A percentile compares a stretch with the other conserved stretches of the same genome.
These are phyloP conservation scores for Candidula unifasciata DNA, from an alignment of 2,888 invertebrate species.

Conservation along the genomic window DNA sequence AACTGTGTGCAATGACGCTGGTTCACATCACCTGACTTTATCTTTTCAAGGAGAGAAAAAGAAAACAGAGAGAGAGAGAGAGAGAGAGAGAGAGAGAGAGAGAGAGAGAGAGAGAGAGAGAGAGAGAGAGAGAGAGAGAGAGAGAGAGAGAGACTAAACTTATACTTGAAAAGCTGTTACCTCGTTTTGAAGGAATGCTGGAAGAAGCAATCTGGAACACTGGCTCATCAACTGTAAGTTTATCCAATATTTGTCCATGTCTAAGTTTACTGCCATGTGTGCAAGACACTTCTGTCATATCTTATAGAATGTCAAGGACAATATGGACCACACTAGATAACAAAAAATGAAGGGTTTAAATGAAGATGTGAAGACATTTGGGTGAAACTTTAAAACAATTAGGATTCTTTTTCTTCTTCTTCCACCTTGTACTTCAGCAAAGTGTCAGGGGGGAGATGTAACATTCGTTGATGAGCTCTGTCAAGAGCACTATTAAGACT, in stretches of 20 bases:
- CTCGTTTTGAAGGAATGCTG: background rate
- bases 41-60: background rate
- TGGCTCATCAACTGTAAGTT: slow-evolving; percentile 9
- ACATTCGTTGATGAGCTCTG: no score
- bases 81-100: no score
- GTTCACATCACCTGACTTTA: no score
- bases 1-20: no score
- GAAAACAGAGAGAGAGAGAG: background rate
- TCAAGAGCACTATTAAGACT: no score
- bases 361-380: background rate
- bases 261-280: background rate
- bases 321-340: background rate
- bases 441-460: no score
- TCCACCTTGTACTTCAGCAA: no score
- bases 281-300: slow-evolving; percentile 28
- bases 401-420: no score
- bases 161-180: background rate
- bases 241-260: background rate
- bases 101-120: no score
- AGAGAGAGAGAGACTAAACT: no score
- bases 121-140: no score
- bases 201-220: slow-evolving; percentile 35
- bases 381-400: no score
- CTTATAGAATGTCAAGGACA: slow-evolving; percentile 28
- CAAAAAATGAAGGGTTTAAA: background rate